Base-by-base conservation (phyloP, 2,888 invertebrate species). In the Poecilus cupreus region DNA sequence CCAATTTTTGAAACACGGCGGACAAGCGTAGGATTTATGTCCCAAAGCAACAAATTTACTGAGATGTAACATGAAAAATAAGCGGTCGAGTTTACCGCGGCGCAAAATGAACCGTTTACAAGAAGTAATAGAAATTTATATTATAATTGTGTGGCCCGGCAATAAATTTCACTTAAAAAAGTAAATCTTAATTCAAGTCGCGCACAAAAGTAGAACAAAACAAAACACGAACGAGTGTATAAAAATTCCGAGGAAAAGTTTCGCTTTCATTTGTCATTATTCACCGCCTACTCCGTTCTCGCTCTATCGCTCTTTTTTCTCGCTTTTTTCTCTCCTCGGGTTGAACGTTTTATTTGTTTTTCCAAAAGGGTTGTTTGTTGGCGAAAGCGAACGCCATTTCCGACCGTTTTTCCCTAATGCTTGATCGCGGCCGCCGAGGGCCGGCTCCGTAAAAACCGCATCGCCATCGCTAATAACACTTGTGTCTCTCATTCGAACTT, bases 261-360 rank as follows among this genome's bases (percentile, higher is more conserved):
- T 77, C 77, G 77, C 64, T 77, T 77, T 77, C 77, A 77, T 77
- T 77, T 77, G 77, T 77, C 77, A 77, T 77, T 77, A 77, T 77
- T 77, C 77, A 77, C 77, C 64, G 60, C 77, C 77, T 77, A 60
- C 51, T 75, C 18, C 75, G n/a, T 51, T 75, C 75, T 75, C 75
- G 24, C 32, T 75, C 46, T 72, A 46, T 72, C 46, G 46, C 13
- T 72, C 72, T 72, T 72, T 72, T 43, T 72, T 72, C 72, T 72
- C 46, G 64, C 72, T 72, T 72, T 72, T 72, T 72, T 72, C 72
- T 22, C 72, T 72, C 10, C 70, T 39, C 64, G 70, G 26, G 68
- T 70, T 74, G 74, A 74, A 74, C 74, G 74, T 43, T 75, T 75
- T 78, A 68, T 80, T 80, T 80, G 80, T 80, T 80, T 80, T 80